Conservation (phyloP, 1,140 invertebrate genomes). For the Drosophila nannoptera region DNA sequence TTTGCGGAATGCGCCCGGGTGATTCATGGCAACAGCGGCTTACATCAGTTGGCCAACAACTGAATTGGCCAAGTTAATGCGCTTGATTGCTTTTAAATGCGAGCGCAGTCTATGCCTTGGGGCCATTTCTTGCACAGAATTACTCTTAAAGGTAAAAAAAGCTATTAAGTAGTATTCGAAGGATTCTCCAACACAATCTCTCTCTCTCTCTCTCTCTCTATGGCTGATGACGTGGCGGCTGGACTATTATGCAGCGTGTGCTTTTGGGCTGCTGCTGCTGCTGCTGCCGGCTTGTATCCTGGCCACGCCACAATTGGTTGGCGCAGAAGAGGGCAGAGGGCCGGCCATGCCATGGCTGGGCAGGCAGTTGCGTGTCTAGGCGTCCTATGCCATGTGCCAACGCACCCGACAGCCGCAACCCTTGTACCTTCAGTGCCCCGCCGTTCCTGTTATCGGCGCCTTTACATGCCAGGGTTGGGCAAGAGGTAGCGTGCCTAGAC, state of each 20-base stretch:
- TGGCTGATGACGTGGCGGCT: not conserved
- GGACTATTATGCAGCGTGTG: constrained; percentile 12
- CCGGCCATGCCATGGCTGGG: not conserved
- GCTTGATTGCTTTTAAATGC: not conserved
- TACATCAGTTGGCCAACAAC: not conserved
- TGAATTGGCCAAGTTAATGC: not conserved
- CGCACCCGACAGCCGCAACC: constrained; percentile 25
- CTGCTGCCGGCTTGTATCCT: not conserved
- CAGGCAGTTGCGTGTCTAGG: constrained; percentile 55
- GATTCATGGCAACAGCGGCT: not conserved
- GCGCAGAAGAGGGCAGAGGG: constrained; percentile 1
- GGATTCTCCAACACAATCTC: no score
- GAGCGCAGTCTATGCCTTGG: no score
- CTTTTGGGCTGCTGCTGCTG: constrained; percentile 14
- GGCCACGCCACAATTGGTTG: constrained; percentile 15
- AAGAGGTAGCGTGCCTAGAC: constrained; percentile 54
- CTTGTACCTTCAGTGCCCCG: constrained; percentile 17
- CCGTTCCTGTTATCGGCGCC: no score
- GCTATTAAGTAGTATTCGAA: no score
- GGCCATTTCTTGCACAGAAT: no score
- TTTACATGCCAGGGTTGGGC: not conserved
- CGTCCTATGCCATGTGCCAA: constrained; percentile 32
- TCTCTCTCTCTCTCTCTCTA: not conserved
- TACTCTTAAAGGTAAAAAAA: no score
- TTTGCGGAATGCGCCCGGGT: not conserved